Evolutionary conservation across 2,113 vertebrate species (phyloP).

Genomic region (Podiceps cristatus): DNA sequence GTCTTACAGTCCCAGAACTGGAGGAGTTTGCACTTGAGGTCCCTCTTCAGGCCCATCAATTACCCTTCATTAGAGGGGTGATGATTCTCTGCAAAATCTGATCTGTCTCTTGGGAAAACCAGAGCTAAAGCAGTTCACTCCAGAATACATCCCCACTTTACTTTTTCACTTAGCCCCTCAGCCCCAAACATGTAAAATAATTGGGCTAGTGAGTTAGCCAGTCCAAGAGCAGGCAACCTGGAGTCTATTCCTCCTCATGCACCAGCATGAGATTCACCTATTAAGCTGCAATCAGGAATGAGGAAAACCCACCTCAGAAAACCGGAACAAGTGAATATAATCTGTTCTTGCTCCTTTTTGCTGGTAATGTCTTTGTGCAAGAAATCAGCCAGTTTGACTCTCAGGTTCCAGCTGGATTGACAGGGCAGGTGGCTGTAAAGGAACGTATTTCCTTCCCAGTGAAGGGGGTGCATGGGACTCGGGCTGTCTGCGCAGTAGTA

Average conservation of each 20-base stretch:
- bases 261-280: background rate
- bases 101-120: conserved; percentile 10
- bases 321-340: background rate
- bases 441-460: background rate
- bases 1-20: background rate
- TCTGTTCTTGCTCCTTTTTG: background rate
- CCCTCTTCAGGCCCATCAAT: conserved; percentile 12
- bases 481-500: background rate
- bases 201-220: background rate
- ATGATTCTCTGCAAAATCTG: conserved; percentile 29
- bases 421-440: background rate
- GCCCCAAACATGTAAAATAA: background rate
- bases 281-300: background rate
- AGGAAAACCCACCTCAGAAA: background rate
- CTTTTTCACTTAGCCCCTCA: background rate
- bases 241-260: background rate
- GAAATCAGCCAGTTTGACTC: background rate
- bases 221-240: background rate
- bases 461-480: background rate
- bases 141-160: background rate
- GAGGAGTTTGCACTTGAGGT: background rate
- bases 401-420: background rate
- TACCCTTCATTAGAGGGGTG: background rate
- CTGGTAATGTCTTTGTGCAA: background rate
- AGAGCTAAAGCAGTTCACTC: background rate